These are phyloP conservation scores for Lampris megalopsis DNA, from an alignment of 2,113 vertebrate species.

Conservation along the genomic window DNA sequence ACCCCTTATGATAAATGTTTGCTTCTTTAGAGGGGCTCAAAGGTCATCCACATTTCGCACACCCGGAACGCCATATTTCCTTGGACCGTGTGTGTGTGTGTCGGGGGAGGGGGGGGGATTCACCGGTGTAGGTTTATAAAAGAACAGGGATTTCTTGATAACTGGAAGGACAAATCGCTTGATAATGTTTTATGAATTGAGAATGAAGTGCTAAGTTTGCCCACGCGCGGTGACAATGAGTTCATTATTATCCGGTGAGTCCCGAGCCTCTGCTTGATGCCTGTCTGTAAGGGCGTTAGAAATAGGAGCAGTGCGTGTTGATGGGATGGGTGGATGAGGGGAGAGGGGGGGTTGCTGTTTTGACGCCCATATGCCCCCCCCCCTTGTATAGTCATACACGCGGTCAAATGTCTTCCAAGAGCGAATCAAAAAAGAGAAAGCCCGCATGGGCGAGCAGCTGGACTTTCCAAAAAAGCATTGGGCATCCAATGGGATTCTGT, in stretches of 20 bases:
- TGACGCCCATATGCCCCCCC: slow-evolving; percentile 63
- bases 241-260: slow-evolving; percentile 17
- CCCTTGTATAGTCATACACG: slow-evolving; percentile 88
- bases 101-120: too few relatives aligned
- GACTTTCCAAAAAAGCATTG: slow-evolving; percentile 91
- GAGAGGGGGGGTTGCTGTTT: slow-evolving; percentile 52
- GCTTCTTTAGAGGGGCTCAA: too few relatives aligned
- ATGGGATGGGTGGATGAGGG: not conserved
- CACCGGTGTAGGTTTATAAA: too few relatives aligned
- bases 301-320: slow-evolving; percentile 77
- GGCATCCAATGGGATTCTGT: slow-evolving; percentile 87
- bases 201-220: not conserved
- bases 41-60: too few relatives aligned
- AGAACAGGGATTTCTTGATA: too few relatives aligned
- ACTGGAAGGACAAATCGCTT: too few relatives aligned
- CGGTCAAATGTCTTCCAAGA: slow-evolving; percentile 85
- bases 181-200: too few relatives aligned
- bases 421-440: slow-evolving; percentile 87
- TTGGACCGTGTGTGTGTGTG: too few relatives aligned
- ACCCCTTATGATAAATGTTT: too few relatives aligned
- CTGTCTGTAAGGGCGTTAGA: slow-evolving; percentile 69
- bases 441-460: slow-evolving; percentile 76
- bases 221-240: slow-evolving; percentile 20
- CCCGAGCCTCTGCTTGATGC: slow-evolving; percentile 40
- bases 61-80: too few relatives aligned